Percentiles rank a stretch among this genome's conserved stretches.
Conservation (phyloP, 2,113 vertebrate species). For the Pygoscelis antarcticus region DNA sequence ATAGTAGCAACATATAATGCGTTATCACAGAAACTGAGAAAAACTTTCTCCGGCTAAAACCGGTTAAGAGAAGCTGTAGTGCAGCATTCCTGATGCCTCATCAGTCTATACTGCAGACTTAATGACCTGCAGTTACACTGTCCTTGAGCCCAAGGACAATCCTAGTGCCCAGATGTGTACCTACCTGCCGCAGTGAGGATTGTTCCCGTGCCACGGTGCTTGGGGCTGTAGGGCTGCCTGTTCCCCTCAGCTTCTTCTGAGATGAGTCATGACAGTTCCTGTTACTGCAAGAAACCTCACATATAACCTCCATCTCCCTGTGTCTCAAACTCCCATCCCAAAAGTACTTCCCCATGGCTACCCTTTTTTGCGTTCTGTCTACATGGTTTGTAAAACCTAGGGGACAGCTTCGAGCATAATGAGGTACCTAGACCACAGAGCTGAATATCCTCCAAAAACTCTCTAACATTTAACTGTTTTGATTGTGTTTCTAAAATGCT, state of each 20-base stretch:
- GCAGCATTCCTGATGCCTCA: background rate
- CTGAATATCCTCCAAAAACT: background rate
- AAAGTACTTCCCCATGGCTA: background rate
- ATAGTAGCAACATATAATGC: background rate
- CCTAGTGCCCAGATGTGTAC: background rate
- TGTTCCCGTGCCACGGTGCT: accelerated
- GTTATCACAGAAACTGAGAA: background rate
- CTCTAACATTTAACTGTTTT: background rate
- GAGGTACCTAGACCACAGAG: background rate
- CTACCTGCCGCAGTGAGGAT: background rate
- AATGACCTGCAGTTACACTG: background rate
- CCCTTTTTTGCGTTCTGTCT: background rate
- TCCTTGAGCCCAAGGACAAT: background rate
- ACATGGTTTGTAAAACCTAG: background rate
- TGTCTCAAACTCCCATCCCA: background rate
- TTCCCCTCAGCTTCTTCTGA: background rate
- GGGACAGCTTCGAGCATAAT: background rate
- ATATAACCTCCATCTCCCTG: background rate
- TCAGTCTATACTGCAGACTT: background rate
- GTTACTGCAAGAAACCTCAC: background rate
- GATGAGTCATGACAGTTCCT: background rate
- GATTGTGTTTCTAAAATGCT: background rate
- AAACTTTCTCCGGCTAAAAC: background rate
- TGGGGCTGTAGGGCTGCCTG: background rate
- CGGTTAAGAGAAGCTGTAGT: background rate